Evolutionary conservation across 2,888 invertebrate species (phyloP), one percentile per base, ranked within the genome.

Genomic region (Scaeva pyrastri): DNA sequence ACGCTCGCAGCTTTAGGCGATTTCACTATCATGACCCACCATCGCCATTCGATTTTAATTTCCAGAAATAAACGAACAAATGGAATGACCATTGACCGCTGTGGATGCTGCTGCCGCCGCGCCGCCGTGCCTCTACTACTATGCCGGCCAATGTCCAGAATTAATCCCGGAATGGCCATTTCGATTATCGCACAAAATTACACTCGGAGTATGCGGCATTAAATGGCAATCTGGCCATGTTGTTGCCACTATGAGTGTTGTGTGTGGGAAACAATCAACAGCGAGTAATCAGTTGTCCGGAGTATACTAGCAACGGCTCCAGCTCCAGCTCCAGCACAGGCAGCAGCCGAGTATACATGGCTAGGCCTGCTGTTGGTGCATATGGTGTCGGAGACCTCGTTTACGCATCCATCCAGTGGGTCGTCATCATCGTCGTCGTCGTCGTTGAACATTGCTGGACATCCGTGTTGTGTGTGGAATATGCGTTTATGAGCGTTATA

Each of bases 111-210:
- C 23, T 7, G 50, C 21, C 14, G 23, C 1, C 26, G 36, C 19
- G 23, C 26, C 7, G 48, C 43, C 45, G 48, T n/a, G n/a, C n/a
- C n/a, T n/a, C 68, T 21, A 50, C 50, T n/a, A 26, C 48, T 52
- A 2, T 2, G 8, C 31, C 31, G 6, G 8, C 73, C 76, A 78
- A n/a, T 64, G 77, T 82, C 21, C 82, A 71, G 74, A 86, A 86
- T 86, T 82, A 86, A 86, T 86, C 86, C 82, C 86, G 86, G 77
- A 86, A 86, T 86, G 82, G 75, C 70, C 82, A 78, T 86, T 86
- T 86, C 86, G 86, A 86, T 86, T 86, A 86, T 86, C 86, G 86
- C 82, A 86, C 86, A 82, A 82, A 82, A 86, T 86, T 82, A 82
- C 86, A 82, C 74, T 82, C 76, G 56, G 58, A 77, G 73, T 86